Base-by-base conservation (phyloP, 2,113 vertebrate genomes). In the Phylloscopus trochiloides region DNA sequence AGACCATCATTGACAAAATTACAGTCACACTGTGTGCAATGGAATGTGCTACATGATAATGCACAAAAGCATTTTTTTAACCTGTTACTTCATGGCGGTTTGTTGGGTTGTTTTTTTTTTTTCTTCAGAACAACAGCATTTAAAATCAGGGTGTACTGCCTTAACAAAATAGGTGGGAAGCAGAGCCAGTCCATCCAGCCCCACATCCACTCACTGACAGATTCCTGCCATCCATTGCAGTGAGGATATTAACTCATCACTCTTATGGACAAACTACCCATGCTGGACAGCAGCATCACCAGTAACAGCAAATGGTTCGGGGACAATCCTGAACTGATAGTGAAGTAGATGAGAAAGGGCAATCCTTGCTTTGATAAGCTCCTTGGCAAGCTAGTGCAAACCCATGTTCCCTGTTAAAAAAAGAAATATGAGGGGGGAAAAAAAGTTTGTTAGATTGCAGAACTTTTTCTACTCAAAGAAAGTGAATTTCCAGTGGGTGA, bases 101-200 rank as follows among this genome's bases (percentile, higher is more conserved):
- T 52, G 5, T 29, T 2, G 1, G 0, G 2, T 0, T 40, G 0
- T 34, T 47, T 77, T 58, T n/a, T 8, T 25, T 29, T 9, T 58
- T 38, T 7, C 34, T n/a, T 12, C 12, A 17, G 15, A 32, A 76
- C 18, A 55, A 17, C 31, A 63, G 38, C n/a, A 43, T 58, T 75
- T 70, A 62, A 82, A 90, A 50, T 58, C 24, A 24, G 47, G 11
- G 50, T 2, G 2, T 5, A 25, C 7, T 66, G 19, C 25, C 90
- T 93, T 70, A 90, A 80, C 9, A 29, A 85, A 75, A 52, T 0
- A 29, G 17, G 40, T 38, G 50, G 9, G 55, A 88, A 86, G 38
- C 3, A 42, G 26, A 93, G 28, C 12, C 62, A 62, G 40, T 32
- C 25, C 16, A 52, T 7, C 10, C 25, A 52, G 36, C 48, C 8